phyloP scores from a whole-genome alignment of 2,113 vertebrate species.

The Coracopsis vasa region DNA sequence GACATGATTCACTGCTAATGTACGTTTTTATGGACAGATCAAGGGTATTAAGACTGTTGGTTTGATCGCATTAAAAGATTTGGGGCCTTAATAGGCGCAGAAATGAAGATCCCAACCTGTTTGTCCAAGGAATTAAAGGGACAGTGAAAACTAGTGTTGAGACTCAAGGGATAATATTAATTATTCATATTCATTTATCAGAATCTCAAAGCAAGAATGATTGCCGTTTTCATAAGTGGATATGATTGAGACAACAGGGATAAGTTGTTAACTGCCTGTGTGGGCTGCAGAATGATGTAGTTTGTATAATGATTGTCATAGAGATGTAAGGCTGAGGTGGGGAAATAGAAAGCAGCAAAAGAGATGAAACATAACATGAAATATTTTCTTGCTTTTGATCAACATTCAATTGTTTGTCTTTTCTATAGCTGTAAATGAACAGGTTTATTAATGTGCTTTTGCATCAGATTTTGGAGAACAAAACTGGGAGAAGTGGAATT shows the following conservation, averaged over 20 bases:
- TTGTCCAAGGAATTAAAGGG: conserved; percentile 24
- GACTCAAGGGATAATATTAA: background rate
- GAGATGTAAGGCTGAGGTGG: conserved; percentile 37
- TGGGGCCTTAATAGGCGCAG: background rate
- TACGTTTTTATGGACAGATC: background rate
- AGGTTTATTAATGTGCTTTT: background rate
- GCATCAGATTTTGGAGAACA: background rate
- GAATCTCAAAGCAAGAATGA: background rate
- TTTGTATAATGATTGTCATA: conserved; percentile 45
- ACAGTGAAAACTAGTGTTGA: background rate
- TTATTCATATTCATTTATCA: background rate
- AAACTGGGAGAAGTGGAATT: background rate
- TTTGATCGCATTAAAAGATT: background rate
- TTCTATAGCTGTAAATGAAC: background rate
- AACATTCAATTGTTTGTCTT: background rate
- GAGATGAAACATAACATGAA: conserved; percentile 1
- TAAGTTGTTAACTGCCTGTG: conserved; percentile 47
- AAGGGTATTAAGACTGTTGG: background rate
- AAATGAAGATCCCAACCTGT: background rate
- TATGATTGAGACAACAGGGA: conserved; percentile 18
- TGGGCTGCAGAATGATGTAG: conserved; percentile 38
- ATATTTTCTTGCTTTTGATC: background rate
- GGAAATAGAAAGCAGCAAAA: background rate
- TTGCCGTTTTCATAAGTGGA: background rate
- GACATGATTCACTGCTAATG: background rate